Percentiles rank a stretch among this genome's conserved stretches.
These are phyloP conservation scores for Thysanoteuthis rhombus DNA, from an alignment of 2,888 invertebrate species.

Conservation along the genomic window DNA sequence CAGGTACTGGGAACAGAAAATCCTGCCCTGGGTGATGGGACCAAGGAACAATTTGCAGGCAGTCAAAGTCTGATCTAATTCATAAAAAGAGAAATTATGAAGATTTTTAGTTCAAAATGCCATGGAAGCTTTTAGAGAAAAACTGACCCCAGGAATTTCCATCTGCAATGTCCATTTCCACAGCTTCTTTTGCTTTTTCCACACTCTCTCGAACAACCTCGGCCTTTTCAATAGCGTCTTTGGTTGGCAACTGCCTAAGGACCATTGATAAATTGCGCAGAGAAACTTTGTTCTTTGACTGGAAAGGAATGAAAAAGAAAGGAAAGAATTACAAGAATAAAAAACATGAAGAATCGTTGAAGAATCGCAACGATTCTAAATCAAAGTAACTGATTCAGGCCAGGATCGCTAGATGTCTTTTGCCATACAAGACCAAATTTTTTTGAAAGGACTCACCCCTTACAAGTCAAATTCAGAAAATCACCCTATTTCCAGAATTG, in stretches of 20 bases:
- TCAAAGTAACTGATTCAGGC: too few relatives aligned
- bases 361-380: too few relatives aligned
- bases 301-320: background rate
- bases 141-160: slow-evolving; percentile 80
- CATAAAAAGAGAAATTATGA: background rate
- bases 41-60: too few relatives aligned
- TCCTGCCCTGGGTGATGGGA: too few relatives aligned
- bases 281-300: slow-evolving; percentile 79
- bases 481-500: too few relatives aligned
- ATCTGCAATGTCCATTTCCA: slow-evolving; percentile 80
- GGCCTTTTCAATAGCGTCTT: slow-evolving; percentile 68
- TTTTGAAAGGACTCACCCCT: too few relatives aligned
- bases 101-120: background rate
- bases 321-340: too few relatives aligned
- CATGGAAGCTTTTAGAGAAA: background rate
- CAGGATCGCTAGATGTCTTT: too few relatives aligned
- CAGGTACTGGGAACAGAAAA: too few relatives aligned
- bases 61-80: background rate
- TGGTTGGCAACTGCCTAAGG: slow-evolving; percentile 75
- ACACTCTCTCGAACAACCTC: slow-evolving; percentile 79
- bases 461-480: too few relatives aligned
- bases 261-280: slow-evolving; percentile 85
- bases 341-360: too few relatives aligned
- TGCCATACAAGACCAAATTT: too few relatives aligned
- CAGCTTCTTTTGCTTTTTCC: slow-evolving; percentile 83